Base-by-base conservation (phyloP, 53 echinoderm and acorn worm species). In the Stichopus horrens region DNA sequence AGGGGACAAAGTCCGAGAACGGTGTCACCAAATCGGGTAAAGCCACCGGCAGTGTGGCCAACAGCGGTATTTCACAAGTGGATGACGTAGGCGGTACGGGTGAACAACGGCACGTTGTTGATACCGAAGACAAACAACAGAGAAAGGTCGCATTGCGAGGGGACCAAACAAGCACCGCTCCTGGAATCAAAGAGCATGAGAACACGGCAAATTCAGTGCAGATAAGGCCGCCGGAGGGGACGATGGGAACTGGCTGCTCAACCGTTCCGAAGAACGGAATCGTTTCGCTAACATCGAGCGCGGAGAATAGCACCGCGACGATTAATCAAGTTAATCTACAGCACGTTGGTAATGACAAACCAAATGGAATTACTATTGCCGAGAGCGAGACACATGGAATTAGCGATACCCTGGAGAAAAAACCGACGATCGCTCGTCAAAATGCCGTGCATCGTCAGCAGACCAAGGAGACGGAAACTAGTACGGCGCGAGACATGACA, bases 171-270 rank as follows among this genome's bases (percentile, higher is more conserved):
- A 16, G 55, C 8, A 82, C 55, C 66, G 7, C 53, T 79, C n/a
- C n/a, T 54, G 58, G 81, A 7, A 11, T 59, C 52, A 85, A 58
- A 23, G 85, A 85, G 52, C 85, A 66, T 11, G 68, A 85, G 23
- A 84, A 56, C 23, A 75, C 54, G n/a, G 20, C 74, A 74, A 54
- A 73, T 16, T 75, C 74, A 74, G 74, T 74, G 74, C 21, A 54
- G 20, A 74, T 14, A 16, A 22, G 54, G 59, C 56, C 14, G 74
- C 74, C 87, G 56, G 83, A 86, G 74, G 83, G 75, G 16, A 77
- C 63, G 8, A 92, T 92, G 92, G 92, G 92, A 53, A 75, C 92
- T 10, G 92, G 92, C 21, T 92, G 89, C 74, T 92, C 92, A 5
- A 54, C 86, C 13, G 88, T 73, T 52, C 74, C 86, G 7, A 74